Evolutionary conservation across 2,797 vertebrate species (phyloP).

Genomic region (Mycteria americana): DNA sequence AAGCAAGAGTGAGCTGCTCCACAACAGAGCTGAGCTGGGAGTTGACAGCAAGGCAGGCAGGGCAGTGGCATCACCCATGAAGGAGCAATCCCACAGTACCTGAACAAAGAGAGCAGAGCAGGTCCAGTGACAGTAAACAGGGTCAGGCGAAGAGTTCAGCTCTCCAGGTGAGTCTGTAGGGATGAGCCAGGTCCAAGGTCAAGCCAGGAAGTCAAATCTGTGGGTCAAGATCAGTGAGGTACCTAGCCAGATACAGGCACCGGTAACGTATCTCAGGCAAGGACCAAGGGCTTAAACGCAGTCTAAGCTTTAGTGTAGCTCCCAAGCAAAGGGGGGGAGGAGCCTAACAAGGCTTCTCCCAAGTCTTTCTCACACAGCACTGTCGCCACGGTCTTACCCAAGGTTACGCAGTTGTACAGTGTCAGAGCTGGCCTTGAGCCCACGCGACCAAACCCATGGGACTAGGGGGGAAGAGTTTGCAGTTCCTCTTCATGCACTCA

Average conservation of each 20-base stretch:
- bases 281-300: not conserved
- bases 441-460: accelerated
- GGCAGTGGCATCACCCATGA: not conserved
- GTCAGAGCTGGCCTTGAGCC: not conserved
- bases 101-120: not conserved
- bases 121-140: not conserved
- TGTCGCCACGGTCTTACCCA: not conserved
- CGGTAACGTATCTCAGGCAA: not conserved
- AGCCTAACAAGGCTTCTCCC: not conserved
- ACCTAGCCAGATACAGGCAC: not conserved
- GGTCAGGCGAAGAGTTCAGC: not conserved
- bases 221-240: not conserved
- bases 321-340: not conserved
- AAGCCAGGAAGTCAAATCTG: not conserved
- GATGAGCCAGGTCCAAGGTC: not conserved
- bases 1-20: not conserved
- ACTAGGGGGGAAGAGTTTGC: not conserved
- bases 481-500: not conserved
- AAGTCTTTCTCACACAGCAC: not conserved
- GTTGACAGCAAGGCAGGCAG: not conserved
- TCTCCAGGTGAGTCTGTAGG: not conserved
- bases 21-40: not conserved
- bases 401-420: not conserved
- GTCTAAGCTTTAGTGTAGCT: not conserved
- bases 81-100: not conserved